These are phyloP conservation scores for Noctua fimbriata DNA, from an alignment of 2,888 invertebrate species.

Conservation along the genomic window DNA sequence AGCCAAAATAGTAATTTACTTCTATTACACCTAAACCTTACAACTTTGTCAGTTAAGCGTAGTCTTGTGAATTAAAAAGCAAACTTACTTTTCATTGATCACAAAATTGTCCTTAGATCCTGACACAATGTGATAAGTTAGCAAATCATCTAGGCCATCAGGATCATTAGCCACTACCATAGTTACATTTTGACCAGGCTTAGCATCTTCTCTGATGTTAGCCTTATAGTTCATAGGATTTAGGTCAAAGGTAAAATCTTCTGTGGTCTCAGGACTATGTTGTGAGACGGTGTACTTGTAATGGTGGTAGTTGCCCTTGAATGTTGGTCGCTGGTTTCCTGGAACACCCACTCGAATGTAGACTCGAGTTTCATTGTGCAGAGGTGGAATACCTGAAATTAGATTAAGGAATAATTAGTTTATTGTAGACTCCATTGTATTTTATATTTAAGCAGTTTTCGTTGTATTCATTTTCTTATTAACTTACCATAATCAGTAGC, in stretches of 20 bases:
- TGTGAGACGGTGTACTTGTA: slow-evolving; percentile 85
- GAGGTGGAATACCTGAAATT: slow-evolving; percentile 90
- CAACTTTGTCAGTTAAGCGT: not conserved
- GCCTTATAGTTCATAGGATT: slow-evolving; percentile 94
- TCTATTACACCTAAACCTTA: not conserved
- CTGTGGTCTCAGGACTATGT: slow-evolving; percentile 77
- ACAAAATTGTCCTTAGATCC: slow-evolving; percentile 95
- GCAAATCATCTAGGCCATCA: slow-evolving; percentile 93
- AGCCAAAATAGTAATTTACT: too few relatives aligned
- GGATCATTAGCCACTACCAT: slow-evolving; percentile 94
- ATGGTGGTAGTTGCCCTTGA: slow-evolving; percentile 93
- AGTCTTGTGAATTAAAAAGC: not conserved
- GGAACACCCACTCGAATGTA: slow-evolving; percentile 94
- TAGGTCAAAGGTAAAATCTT: slow-evolving; percentile 88
- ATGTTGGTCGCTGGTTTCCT: slow-evolving; percentile 95
- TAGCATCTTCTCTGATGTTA: slow-evolving; percentile 93
- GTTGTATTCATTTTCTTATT: not conserved
- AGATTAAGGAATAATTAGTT: not conserved
- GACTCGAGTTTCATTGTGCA: slow-evolving; percentile 92
- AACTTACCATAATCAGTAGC: slow-evolving; percentile 93
- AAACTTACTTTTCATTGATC: slow-evolving; percentile 92
- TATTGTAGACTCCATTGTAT: not conserved
- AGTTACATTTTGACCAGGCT: slow-evolving; percentile 92
- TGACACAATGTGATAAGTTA: slow-evolving; percentile 93
- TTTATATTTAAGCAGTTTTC: not conserved